Base-by-base conservation (phyloP, 2,113 vertebrate genomes). In the Bambusicola thoracicus region DNA sequence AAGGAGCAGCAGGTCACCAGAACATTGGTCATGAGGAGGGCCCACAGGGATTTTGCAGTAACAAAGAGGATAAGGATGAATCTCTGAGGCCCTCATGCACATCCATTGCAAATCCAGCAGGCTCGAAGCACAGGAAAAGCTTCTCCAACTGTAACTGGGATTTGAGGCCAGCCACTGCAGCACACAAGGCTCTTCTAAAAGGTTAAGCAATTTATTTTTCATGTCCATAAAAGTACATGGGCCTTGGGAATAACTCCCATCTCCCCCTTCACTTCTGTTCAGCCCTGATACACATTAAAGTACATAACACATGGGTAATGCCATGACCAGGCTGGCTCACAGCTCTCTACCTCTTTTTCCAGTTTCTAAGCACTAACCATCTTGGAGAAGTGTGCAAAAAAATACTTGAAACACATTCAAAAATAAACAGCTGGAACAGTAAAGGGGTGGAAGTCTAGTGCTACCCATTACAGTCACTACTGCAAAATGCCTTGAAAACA, bases 131-230 rank as follows among this genome's bases (percentile, higher is more conserved):
- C 20, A 59, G 30, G 15, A 68, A 53, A 20, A 46, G 17, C 21
- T 78, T 44, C 76, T 56, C 61, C 77, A 48, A 36, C 48, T 79
- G 21, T 36, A 65, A 1, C 8, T 53, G 24, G 20, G 30, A 18
- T 68, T 25, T 90, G 34, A 86, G 53, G 43, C 38, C 90, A 93
- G 34, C 19, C 83, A 63, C 34, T 67, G 41, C 49, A 83, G 61
- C 32, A 68, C 25, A 75, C 1, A 0, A 81, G 48, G 44, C 18
- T 86, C n/a, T 84, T 61, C 48, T 79, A n/a, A 93, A 86, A 89
- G 66, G 62, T 66, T 80, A 89, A 87, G 41, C 9, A 82, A 89
- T 66, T 84, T 96, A 55, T 90, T 95, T 84, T 92, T 76, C 81
- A 76, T 73, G 40, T 72, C 63, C 36, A 38, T 41, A 24, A 73